phyloP scores from a whole-genome alignment of 1,140 invertebrate genomes.

The Phymastichus coffea region DNA sequence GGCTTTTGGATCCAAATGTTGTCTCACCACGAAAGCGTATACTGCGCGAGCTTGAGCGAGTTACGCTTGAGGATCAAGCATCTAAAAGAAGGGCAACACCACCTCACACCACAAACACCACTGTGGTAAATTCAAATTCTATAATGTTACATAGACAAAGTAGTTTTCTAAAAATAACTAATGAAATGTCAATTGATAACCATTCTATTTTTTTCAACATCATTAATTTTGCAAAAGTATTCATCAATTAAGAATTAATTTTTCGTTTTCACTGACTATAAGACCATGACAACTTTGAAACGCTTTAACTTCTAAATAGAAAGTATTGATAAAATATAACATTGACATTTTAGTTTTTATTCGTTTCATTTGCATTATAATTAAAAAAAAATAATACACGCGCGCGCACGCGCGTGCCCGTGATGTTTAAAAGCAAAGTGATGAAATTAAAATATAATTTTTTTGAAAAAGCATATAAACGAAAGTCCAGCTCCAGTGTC shows the following conservation, averaged over 20 bases:
- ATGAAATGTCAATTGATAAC: background rate
- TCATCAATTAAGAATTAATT: background rate
- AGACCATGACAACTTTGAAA: too few relatives aligned
- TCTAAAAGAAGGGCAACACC: conserved; percentile 51
- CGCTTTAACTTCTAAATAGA: too few relatives aligned
- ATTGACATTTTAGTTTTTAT: too few relatives aligned
- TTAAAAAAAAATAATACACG: too few relatives aligned
- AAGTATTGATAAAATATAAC: too few relatives aligned
- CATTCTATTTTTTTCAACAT: background rate
- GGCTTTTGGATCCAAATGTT: conserved; percentile 55
- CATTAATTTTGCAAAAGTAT: background rate
- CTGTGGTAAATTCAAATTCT: conserved; percentile 14
- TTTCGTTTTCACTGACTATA: background rate
- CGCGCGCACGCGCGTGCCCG: too few relatives aligned
- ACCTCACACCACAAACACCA: conserved; percentile 42
- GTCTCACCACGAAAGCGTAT: conserved; percentile 75
- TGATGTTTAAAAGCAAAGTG: too few relatives aligned
- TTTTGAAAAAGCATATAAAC: conserved; percentile 24
- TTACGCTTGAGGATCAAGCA: conserved; percentile 66
- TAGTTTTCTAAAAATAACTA: background rate
- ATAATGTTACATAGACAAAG: too few relatives aligned
- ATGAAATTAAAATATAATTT: too few relatives aligned
- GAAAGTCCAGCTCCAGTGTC: conserved; percentile 43
- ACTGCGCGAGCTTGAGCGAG: conserved; percentile 70
- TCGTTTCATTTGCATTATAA: too few relatives aligned